Base-by-base conservation (phyloP, 2,113 vertebrate genomes). In the human region DNA sequence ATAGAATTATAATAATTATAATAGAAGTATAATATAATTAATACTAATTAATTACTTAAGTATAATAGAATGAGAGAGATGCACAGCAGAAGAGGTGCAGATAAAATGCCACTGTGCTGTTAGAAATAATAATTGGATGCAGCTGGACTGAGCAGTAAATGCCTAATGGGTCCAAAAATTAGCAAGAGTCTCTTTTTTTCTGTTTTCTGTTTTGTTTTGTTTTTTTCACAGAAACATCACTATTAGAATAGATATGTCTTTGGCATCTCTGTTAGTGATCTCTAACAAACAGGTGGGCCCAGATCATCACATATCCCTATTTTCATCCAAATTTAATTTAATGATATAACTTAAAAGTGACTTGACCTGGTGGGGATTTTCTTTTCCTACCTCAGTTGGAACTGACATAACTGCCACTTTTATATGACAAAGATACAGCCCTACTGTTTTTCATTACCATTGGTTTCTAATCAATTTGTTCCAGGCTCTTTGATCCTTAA, bases 331-430 rank as follows among this genome's bases (percentile, higher is more conserved):
- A 75, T 82, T 96, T 96, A 78, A 92, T 61, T 79, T 78, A 90
- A 95, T 96, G n/a, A 90, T 81, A 61, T 43, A 96, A 91, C n/a
- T 93, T 91, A 38, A 84, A 89, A 90, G 27, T 89, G 32, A 89
- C 25, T 55, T 81, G 52, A 96, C 13, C 17, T 61, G 30, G 1
- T 59, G 7, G 16, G 52, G 30, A 90, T 90, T 89, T 89, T 97
- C 32, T 87, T 90, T 94, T 92, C 76, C 68, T 87, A 93, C 13
- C 32, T 95, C 80, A 94, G 48, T 68, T 78, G 91, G 9, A 16
- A 55, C 27, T 45, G 43, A 85, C 14, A 59, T 45, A 84, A 66
- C 66, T 32, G 12, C n/a, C 40, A 59, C 25, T 83, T 78, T 70
- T 72, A 25, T 81, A 38, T 25, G 35, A 78, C 73, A 40, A 94